phyloP scores from a whole-genome alignment of 2,113 vertebrate genomes.

The Corythoichthys haematopterus region DNA sequence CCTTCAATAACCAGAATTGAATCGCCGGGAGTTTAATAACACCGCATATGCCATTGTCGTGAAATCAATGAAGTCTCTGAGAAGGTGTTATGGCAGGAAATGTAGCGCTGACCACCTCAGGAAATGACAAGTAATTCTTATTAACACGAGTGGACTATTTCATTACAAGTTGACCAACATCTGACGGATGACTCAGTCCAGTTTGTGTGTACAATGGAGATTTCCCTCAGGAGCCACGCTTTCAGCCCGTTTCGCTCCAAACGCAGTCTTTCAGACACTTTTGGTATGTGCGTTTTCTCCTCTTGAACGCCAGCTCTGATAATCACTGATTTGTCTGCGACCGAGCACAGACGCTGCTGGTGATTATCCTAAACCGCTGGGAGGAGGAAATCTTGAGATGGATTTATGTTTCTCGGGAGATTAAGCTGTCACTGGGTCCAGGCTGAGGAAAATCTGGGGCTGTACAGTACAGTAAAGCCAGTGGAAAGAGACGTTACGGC shows the following conservation, averaged over 20 bases:
- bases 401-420: slow-evolving; percentile 42
- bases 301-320: slow-evolving; percentile 28
- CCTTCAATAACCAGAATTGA: slow-evolving; percentile 5
- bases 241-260: background rate
- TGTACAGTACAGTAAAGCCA: background rate
- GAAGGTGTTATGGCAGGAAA: slow-evolving; percentile 7
- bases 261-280: slow-evolving; percentile 4
- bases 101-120: background rate
- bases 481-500: background rate
- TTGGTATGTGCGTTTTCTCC: background rate
- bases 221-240: background rate
- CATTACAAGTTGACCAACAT: background rate
- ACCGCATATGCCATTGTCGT: background rate
- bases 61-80: slow-evolving; percentile 4
- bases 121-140: slow-evolving; percentile 8
- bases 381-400: slow-evolving; percentile 34
- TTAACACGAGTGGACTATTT: slow-evolving; percentile 4
- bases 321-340: slow-evolving; percentile 19
- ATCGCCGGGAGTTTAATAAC: background rate
- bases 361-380: slow-evolving; percentile 39
- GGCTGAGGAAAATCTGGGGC: slow-evolving; percentile 5
- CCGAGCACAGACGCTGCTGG: slow-evolving; percentile 17
- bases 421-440: slow-evolving; percentile 20
- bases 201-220: background rate
- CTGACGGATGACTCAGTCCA: background rate